Base-by-base conservation (phyloP, 2,888 invertebrate species). In the Hypomecis atomaria region DNA sequence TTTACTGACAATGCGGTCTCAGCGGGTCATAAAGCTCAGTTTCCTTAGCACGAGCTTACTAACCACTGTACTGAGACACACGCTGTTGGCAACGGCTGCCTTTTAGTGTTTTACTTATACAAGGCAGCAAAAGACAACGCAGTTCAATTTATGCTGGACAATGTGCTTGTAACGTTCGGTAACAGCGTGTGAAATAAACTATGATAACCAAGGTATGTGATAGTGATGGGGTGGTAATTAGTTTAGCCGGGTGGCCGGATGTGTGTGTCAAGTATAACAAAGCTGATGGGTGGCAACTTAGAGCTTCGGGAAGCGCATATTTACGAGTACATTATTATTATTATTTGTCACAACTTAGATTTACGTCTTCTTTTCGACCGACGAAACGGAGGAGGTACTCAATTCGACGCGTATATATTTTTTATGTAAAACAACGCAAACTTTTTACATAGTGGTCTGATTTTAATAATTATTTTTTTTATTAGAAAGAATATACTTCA, bases 111-210 rank as follows among this genome's bases (percentile, higher is more conserved):
- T 55, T 50, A 69, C 61, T 49, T 65, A 69, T 73, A 71, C 70
- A 68, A 47, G 52, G 58, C 59, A 34, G 62, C 66, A 59, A 66
- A 72, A 68, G 72, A 73, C 68, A 63, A 56, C 70, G 69, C 1
- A 72, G 80, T 54, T 78, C 81, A 71, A 62, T 48, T 62, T 71
- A 75, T 58, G 65, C 65, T 82, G 77, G 84, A 50, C 70, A 43
- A 13, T 57, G 66, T 63, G 70, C 76, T 67, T 85, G 84, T 85
- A 84, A 74, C 78, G 81, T 84, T 86, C 80, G 84, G 86, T 86
- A 85, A 84, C 85, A 83, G 78, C 84, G 79, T 84, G 85, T 77
- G 81, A 84, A 89, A 87, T 90, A 89, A 89, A 89, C 88, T 85
- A 86, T 78, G 88, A 87, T 88, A 88, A 86, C 84, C 78, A 71